Evolutionary conservation across 2,113 vertebrate genomes (phyloP).

Genomic region (Heterochromis multidens): DNA sequence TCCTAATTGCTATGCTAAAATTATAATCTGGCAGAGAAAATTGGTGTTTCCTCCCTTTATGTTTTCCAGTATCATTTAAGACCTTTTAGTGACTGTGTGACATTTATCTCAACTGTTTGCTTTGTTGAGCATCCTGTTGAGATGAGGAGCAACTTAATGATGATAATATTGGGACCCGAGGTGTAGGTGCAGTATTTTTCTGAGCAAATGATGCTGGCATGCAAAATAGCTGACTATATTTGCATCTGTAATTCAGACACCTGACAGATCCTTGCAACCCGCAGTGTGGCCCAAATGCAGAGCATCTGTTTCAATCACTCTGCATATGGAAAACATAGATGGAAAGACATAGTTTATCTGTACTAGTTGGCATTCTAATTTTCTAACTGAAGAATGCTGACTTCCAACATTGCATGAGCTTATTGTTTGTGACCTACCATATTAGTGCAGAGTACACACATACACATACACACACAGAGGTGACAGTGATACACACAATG

Average conservation of each 20-base stretch:
- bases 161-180: slow-evolving; percentile 26
- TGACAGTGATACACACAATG: not conserved
- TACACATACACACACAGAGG: not conserved
- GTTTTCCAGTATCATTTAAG: not conserved
- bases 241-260: slow-evolving; percentile 57
- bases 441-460: not conserved
- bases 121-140: slow-evolving; percentile 29
- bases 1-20: not conserved
- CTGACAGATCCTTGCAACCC: slow-evolving; percentile 51
- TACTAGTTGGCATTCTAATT: not conserved
- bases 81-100: slow-evolving; percentile 12
- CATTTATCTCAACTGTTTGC: slow-evolving; percentile 21
- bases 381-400: not conserved
- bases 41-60: not conserved
- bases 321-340: slow-evolving; percentile 27
- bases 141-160: slow-evolving; percentile 21
- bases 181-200: slow-evolving; percentile 13
- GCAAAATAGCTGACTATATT: slow-evolving; percentile 54
- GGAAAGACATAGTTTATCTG: slow-evolving; percentile 16
- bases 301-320: slow-evolving; percentile 40
- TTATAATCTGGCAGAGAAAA: not conserved
- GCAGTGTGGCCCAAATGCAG: slow-evolving; percentile 17
- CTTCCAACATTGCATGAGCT: not conserved
- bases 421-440: not conserved
- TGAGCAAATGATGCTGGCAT: slow-evolving; percentile 23